A percentile compares a stretch with the other conserved stretches of the same genome.
Evolutionary conservation across 2,113 vertebrate genomes (phyloP).

Genomic region (Silurus glanis): DNA sequence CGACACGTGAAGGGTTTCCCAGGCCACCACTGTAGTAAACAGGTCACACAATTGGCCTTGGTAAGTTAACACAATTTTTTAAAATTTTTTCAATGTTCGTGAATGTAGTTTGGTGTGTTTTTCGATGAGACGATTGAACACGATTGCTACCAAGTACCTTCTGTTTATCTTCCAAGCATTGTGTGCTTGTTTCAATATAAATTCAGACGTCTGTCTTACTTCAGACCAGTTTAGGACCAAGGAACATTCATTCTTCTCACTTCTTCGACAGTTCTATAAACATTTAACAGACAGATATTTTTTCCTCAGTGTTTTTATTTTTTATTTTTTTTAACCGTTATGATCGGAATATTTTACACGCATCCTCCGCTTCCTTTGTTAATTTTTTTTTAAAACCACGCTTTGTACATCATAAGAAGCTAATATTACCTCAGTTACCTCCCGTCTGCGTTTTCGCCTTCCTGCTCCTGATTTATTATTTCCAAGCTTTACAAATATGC

Average conservation of each 20-base stretch:
- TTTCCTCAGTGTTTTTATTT: too few species aligned
- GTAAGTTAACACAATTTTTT: background rate
- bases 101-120: background rate
- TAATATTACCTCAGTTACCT: constrained; percentile 1
- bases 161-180: background rate
- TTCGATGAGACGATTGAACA: background rate
- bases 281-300: background rate
- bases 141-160: background rate
- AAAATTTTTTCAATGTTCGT: background rate
- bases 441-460: background rate
- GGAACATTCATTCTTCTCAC: background rate
- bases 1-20: background rate
- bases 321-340: background rate
- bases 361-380: too few species aligned
- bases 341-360: background rate
- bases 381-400: background rate
- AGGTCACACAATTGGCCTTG: constrained; percentile 1
- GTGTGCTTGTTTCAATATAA: background rate
- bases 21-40: background rate
- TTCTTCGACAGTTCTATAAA: background rate
- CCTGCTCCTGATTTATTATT: background rate
- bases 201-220: background rate
- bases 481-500: constrained; percentile 1
- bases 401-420: background rate
- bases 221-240: background rate